These are phyloP conservation scores for Pantherophis alleghaniensis DNA, from an alignment of 2,797 vertebrate genomes.

Conservation along the genomic window DNA sequence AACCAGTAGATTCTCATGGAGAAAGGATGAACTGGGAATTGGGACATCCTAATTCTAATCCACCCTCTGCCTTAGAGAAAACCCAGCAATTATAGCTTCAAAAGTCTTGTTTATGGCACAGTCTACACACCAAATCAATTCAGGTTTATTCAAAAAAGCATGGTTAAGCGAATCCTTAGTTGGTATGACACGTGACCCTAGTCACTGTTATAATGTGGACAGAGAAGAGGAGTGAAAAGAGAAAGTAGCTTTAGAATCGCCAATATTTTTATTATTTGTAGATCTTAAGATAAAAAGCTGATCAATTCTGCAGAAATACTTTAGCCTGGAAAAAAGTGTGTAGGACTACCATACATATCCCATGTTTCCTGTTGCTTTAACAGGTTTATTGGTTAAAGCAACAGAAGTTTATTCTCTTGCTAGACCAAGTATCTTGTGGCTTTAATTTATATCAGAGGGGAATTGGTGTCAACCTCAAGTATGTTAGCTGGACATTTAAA, in stretches of 20 bases:
- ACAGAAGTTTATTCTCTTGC: background rate
- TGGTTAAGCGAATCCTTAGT: background rate
- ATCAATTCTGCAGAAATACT: background rate
- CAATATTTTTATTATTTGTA: background rate
- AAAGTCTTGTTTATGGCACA: background rate
- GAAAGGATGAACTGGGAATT: background rate
- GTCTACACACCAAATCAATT: background rate
- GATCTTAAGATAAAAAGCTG: background rate
- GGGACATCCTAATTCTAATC: background rate
- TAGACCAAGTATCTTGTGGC: background rate
- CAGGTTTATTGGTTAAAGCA: background rate
- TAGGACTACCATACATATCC: background rate
- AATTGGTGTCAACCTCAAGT: background rate
- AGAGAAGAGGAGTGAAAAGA: background rate
- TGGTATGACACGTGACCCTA: background rate
- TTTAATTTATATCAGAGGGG: background rate
- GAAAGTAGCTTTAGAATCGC: background rate
- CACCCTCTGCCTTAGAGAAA: background rate
- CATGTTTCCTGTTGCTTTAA: background rate
- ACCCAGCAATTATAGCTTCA: background rate
- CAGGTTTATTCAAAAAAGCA: background rate
- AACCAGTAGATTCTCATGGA: background rate
- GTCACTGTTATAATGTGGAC: background rate
- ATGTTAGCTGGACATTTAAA: background rate
- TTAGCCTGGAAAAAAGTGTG: background rate